Percentiles rank a stretch among this genome's conserved stretches.
Conservation (phyloP, 2,888 invertebrate genomes). For the Megamerina dolium region DNA sequence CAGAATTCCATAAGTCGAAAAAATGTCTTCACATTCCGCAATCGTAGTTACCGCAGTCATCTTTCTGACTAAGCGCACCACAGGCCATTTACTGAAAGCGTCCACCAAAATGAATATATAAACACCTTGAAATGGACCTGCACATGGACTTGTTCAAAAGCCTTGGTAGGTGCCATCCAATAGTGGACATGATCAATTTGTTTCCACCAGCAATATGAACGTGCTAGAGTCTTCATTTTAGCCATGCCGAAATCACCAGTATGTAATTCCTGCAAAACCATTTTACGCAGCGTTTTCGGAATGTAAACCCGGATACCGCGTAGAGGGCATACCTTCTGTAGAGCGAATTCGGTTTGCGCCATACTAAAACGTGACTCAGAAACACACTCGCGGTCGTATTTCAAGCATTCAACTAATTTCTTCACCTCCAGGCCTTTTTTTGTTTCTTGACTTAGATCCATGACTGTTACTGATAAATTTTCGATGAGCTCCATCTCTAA, state of each 20-base stretch:
- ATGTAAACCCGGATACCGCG: conserved; percentile 8
- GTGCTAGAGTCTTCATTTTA: conserved; percentile 19
- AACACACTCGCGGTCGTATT: conserved; percentile 6
- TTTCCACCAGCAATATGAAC: conserved; percentile 22
- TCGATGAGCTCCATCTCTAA: conserved; percentile 7
- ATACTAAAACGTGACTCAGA: conserved; percentile 4
- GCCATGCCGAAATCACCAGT: conserved; percentile 18
- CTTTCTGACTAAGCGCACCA: too few species aligned
- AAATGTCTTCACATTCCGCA: too few species aligned
- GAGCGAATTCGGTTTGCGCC: conserved; percentile 5
- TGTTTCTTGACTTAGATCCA: conserved; percentile 10
- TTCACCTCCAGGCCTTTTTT: neutral
- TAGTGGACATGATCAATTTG: too few species aligned
- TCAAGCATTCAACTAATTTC: conserved; percentile 3
- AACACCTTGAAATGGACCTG: too few species aligned
- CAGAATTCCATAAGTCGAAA: too few species aligned
- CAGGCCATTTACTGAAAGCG: conserved; percentile 21
- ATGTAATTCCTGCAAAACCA: conserved; percentile 16
- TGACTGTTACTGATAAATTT: conserved; percentile 13
- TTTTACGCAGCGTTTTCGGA: conserved; percentile 3
- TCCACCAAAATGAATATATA: conserved; percentile 10
- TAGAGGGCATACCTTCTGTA: conserved; percentile 11
- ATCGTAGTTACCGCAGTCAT: too few species aligned
- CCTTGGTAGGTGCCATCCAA: too few species aligned
- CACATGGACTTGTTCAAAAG: too few species aligned